Evolutionary conservation across 2,797 vertebrate genomes (phyloP), one percentile per base, ranked within the genome.

Genomic region (Rhyacichthys aspro): DNA sequence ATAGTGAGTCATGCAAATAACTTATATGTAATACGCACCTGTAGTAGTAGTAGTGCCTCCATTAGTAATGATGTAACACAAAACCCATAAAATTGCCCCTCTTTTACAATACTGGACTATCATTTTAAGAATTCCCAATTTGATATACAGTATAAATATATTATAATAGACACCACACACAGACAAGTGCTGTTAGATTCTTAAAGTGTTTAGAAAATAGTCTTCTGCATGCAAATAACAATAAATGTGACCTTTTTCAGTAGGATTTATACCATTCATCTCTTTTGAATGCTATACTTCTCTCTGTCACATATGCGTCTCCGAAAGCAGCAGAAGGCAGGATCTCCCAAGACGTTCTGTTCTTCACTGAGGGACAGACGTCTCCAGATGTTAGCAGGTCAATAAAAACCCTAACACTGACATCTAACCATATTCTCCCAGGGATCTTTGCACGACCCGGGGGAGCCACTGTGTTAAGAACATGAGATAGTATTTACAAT

Each of bases 391-490:
- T 83, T 84, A 53, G 46, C 63, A 57, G 89, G 85, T 91, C 89
- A 63, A 92, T 93, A 89, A 58, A 56, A 72, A 58, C 75, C 80
- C 74, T 58, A 43, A 70, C 58, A 70, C 74, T 82, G 88, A 84
- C 79, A 87, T 88, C 78, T 69, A 84, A 14, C 68, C 85, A 42
- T 69, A 75, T 72, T 82, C 90, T 89, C 89, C 62, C 70, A 71
- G 88, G 90, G 79, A 84, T 91, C 86, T 86, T 91, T 91, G 78
- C 78, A 64, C 64, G 1, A 62, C 91, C 90, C 91, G 28, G 32
- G 89, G 90, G 91, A 89, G 65, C 66, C 61, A 86, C 87, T 89
- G 88, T 91, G 92, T 93, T 93, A 93, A 93, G 88, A 93, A 94
- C 67, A 86, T 72, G 89, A 89, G 90, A 90, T 83, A 77, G 72